Evolutionary conservation across 2,113 vertebrate species (phyloP), one percentile per base, ranked within the genome.

Genomic region (Phainopepla nitens): DNA sequence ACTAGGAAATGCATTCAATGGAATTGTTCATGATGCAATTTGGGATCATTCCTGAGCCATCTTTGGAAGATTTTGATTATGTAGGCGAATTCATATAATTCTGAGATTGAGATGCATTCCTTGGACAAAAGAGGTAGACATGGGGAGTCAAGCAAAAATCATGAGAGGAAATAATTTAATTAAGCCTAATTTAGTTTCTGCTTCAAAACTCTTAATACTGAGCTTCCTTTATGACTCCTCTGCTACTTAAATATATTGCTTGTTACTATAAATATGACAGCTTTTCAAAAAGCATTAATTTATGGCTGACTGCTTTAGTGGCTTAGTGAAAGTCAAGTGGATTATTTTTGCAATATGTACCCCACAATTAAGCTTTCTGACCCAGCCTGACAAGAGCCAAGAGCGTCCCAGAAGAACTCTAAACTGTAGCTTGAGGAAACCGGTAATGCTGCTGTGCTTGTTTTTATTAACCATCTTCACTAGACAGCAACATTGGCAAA

Each of bases 311-410:
- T 94, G 82, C 62, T 92, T 92, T 93, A 93, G 79, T 47, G 58
- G 85, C 54, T 90, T 94, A 97, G 58, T 53, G 62, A 92, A 94
- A 93, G 71, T 88, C 85, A 92, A 97, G 79, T 89, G 79, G 68
- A 88, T 95, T 96, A 83, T 80, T 97, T 95, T 70, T 90, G 33
- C 86, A 90, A 65, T 90, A 83, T 90, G 82, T 83, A 94, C 68
- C 33, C 35, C 42, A 25, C 19, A 92, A 66, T 83, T 92, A 93
- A 95, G 42, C 79, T 76, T 92, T 89, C 76, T 83, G 58, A 90
- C 88, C 54, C 62, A 88, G 62, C 22, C 49, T 95, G 82, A 93
- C 71, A 93, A 94, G 64, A 90, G 70, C 29, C 23, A 79, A 88
- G 41, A 27, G 5, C 20, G 27, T 80, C 86, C 80, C 89, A 86